Conservation (phyloP, 2,797 vertebrate species). For the Cirrhinus molitorella region DNA sequence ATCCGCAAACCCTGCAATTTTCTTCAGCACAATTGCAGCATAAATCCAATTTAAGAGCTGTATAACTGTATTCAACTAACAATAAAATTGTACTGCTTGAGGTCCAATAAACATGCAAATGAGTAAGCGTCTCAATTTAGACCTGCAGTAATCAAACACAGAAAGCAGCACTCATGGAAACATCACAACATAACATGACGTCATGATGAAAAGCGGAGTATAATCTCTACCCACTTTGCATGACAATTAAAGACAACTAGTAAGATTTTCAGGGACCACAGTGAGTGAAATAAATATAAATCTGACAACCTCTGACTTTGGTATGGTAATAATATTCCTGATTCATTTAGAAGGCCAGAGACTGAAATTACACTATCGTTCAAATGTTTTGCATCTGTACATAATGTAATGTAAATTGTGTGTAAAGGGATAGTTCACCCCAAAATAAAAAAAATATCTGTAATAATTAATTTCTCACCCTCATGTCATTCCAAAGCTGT, state of each 20-base stretch:
- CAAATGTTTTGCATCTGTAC: neutral
- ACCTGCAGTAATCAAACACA: constrained; percentile 49
- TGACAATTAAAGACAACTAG: constrained; percentile 30
- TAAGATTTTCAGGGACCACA: constrained; percentile 11
- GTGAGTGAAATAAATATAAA: neutral
- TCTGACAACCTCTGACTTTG: neutral
- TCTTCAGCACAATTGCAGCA: neutral
- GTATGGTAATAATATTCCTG: neutral
- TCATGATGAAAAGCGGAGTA: constrained; percentile 28
- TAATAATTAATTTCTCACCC: too few species aligned
- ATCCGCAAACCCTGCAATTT: constrained; percentile 4
- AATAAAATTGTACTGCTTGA: constrained; percentile 24
- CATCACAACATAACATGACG: constrained; percentile 8
- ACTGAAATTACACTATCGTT: neutral
- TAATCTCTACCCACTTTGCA: constrained; percentile 28
- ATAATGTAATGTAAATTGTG: neutral
- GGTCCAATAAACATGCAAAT: constrained; percentile 56
- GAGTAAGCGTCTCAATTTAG: constrained; percentile 1
- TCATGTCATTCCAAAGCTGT: too few species aligned
- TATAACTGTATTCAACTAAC: constrained; percentile 18
- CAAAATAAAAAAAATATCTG: too few species aligned
- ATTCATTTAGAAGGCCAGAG: neutral
- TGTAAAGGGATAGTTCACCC: too few species aligned
- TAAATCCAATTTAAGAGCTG: constrained; percentile 3
- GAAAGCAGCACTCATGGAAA: constrained; percentile 13